These are phyloP conservation scores for Sebastes paucispinis DNA, from an alignment of 2,797 vertebrate genomes.

Conservation along the genomic window DNA sequence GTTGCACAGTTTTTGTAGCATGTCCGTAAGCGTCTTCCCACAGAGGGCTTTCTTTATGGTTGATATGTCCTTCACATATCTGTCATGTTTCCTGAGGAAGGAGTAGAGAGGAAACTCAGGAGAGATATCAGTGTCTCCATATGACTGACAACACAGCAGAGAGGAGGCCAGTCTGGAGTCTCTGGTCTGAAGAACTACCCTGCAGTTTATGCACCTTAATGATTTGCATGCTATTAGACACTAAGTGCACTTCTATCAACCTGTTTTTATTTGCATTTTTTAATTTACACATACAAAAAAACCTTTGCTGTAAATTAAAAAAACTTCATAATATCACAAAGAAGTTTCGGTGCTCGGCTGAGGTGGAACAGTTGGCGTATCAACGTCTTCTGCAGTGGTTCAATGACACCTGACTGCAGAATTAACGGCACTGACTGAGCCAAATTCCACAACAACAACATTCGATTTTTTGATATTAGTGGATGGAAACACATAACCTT, in stretches of 20 bases:
- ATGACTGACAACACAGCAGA: not conserved
- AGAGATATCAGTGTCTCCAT: slow-evolving; percentile 5
- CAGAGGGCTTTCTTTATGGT: not conserved
- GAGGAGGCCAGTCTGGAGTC: not conserved
- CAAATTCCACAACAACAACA: too few relatives aligned
- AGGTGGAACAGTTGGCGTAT: fast-evolving
- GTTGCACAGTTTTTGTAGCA: not conserved
- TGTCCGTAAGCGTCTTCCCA: not conserved
- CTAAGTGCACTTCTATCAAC: not conserved
- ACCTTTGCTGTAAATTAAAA: too few relatives aligned
- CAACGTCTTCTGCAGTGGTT: too few relatives aligned
- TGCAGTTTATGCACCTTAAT: not conserved
- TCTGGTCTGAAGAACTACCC: not conserved
- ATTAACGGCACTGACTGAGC: not conserved
- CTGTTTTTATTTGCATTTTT: too few relatives aligned
- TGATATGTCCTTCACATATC: not conserved
- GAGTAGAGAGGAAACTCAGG: not conserved
- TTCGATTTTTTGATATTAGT: fast-evolving
- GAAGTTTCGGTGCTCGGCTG: too few relatives aligned
- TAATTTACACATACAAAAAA: too few relatives aligned
- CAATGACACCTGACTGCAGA: too few relatives aligned
- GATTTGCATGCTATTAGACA: not conserved
- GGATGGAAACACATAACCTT: not conserved
- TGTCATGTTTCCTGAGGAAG: slow-evolving; percentile 7
- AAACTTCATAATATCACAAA: too few relatives aligned